Percentiles rank a stretch among this genome's conserved stretches.
Evolutionary conservation across 2,888 invertebrate species (phyloP).

Genomic region (Sturmia bella): DNA sequence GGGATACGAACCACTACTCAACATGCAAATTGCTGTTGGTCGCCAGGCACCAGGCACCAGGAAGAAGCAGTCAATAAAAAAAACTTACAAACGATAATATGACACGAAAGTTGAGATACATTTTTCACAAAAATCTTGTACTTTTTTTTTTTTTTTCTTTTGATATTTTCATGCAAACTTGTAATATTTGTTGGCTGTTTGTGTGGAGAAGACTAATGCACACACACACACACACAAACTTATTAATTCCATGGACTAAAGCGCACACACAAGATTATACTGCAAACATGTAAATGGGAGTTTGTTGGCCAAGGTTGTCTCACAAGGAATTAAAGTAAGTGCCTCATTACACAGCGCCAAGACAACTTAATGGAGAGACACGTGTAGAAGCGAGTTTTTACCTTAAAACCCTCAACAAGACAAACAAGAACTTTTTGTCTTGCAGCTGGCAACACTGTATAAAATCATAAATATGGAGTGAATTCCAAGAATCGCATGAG

Average conservation of each 20-base stretch:
- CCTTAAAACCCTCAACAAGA: not conserved
- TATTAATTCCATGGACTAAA: constrained; percentile 60
- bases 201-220: not conserved
- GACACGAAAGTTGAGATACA: constrained; percentile 20
- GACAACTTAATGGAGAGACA: not conserved
- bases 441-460: not conserved
- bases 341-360: not conserved
- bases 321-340: constrained; percentile 3
- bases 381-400: not conserved
- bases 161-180: not conserved
- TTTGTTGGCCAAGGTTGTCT: constrained; percentile 45
- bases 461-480: too few relatives aligned
- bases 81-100: not conserved
- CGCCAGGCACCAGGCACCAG: too few relatives aligned
- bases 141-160: not conserved
- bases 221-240: constrained; percentile 41
- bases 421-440: not conserved
- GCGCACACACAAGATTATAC: constrained; percentile 25
- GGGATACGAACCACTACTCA: constrained; percentile 29
- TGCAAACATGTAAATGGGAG: constrained; percentile 10
- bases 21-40: constrained; percentile 32
- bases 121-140: not conserved
- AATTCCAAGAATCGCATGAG: too few relatives aligned
- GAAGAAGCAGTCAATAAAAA: constrained; percentile 1
- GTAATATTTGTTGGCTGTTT: too few relatives aligned